Percentiles rank a stretch among this genome's conserved stretches.
phyloP scores from a whole-genome alignment of 2,797 vertebrate species.

The Myotis pilosus region DNA sequence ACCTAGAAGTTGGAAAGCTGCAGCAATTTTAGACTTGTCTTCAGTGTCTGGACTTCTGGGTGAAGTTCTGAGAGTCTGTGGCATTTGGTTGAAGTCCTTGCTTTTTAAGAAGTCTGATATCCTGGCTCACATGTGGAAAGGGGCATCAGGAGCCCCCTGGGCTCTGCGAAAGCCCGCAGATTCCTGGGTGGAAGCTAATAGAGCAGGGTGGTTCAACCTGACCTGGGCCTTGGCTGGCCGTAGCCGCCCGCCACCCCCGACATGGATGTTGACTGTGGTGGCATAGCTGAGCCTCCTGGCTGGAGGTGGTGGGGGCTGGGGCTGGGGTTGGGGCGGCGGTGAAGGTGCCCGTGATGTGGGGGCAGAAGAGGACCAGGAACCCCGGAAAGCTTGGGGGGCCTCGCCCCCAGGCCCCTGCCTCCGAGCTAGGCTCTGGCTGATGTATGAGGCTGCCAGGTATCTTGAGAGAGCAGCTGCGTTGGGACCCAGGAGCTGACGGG shows the following conservation, averaged over 20 bases:
- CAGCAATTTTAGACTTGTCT: not conserved
- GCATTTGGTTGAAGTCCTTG: not conserved
- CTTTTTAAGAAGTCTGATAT: not conserved
- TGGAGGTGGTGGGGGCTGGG: constrained; percentile 78
- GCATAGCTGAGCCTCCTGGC: constrained; percentile 89
- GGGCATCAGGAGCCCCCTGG: constrained; percentile 82
- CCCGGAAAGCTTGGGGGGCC: not conserved
- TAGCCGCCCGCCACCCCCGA: constrained; percentile 90
- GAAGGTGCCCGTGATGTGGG: constrained; percentile 82
- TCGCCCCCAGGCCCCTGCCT: constrained; percentile 68
- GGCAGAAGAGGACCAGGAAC: constrained; percentile 82
- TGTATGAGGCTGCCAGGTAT: constrained; percentile 89
- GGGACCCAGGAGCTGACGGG: constrained; percentile 74
- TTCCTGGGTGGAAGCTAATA: constrained; percentile 80
- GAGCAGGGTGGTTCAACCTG: constrained; percentile 90
- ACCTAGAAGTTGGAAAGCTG: not conserved
- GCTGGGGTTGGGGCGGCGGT: constrained; percentile 71
- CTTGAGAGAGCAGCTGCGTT: constrained; percentile 84
- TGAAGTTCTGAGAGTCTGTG: not conserved
- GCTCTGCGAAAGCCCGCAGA: constrained; percentile 83
- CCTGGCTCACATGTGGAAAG: constrained; percentile 73
- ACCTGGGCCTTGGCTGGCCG: constrained; percentile 92
- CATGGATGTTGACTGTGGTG: constrained; percentile 93
- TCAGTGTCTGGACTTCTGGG: not conserved
- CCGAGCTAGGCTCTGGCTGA: constrained; percentile 89